Evolutionary conservation across 2,113 vertebrate species (phyloP).

Genomic region (rabbit (Oryctolagus cuniculus)): DNA sequence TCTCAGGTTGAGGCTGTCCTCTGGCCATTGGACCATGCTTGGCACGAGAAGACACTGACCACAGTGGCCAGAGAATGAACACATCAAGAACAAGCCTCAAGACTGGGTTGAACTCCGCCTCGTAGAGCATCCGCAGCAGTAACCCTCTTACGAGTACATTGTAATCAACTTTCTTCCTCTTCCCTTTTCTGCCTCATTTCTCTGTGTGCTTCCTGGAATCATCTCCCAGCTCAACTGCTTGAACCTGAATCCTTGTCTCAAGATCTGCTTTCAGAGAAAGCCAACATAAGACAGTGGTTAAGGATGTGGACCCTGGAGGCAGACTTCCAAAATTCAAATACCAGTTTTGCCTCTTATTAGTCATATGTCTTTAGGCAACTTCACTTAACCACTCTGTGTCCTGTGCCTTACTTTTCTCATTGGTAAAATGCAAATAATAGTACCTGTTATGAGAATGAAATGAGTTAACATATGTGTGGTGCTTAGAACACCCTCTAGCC

Average conservation of each 20-base stretch:
- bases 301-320: background rate
- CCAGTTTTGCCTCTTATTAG: background rate
- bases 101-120: background rate
- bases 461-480: no score
- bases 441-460: no score
- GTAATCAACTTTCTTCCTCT: constrained; percentile 28
- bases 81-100: background rate
- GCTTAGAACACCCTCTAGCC: background rate
- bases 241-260: background rate
- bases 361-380: background rate
- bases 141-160: background rate
- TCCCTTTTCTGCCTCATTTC: background rate
- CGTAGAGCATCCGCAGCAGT: background rate
- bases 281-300: background rate
- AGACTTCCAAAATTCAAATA: background rate
- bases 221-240: background rate
- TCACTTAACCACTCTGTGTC: background rate
- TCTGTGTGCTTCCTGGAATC: background rate
- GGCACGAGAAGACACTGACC: background rate
- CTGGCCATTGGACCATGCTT: background rate
- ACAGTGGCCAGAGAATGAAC: background rate
- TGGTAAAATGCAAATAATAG: no score
- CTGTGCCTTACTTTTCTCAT: background rate
- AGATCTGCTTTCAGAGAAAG: background rate
- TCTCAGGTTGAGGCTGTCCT: background rate